Base-by-base conservation (phyloP, 1,140 invertebrate species). In the Macrobrachium nipponense region DNA sequence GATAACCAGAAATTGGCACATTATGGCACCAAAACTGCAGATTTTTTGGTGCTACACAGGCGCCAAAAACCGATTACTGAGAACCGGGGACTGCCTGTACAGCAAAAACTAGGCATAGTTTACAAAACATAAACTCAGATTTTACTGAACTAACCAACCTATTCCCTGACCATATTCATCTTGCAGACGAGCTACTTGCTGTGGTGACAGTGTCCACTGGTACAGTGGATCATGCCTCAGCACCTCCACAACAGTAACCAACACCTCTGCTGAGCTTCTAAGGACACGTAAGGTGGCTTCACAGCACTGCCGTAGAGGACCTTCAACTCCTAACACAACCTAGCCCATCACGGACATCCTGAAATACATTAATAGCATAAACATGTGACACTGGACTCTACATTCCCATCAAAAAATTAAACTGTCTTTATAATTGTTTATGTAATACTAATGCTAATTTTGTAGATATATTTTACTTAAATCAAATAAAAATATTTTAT, bases 181-280 rank as follows among this genome's bases (percentile, higher is more conserved):
- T 87, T 92, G 92, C 20, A 92, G 86, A 20, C 90, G 89, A 17
- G 89, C 89, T 0, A 91, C 91, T 87, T 91, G 92, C 18, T 80
- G 87, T 64, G 93, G 92, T 2, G 94, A 94, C 10, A 96, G 92
- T 12, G 94, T 94, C 97, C 97, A 98, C 14, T 94, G 93, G 91
- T 98, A 97, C 5, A 98, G 92, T 0, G 98, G 98, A 93, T 98
- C 97, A 90, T 97, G 97, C n/a, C 98, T 92, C 17, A 99, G 91
- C 15, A 98, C 97, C 92, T 97, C 96, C 68, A 98, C 92, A 82
- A 98, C 95, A 7, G 97, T 98, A 76, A 96, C 91, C 85, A 99
- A 93, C 11, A 95, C 95, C 89, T 97, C 95, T 87, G 94, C 93
- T 90, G 96, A 95, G 72, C 95, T 92, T 17, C 96, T 93, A 83